Evolutionary conservation across 1,140 invertebrate genomes (phyloP).

Genomic region (Heliconius eleuchia): DNA sequence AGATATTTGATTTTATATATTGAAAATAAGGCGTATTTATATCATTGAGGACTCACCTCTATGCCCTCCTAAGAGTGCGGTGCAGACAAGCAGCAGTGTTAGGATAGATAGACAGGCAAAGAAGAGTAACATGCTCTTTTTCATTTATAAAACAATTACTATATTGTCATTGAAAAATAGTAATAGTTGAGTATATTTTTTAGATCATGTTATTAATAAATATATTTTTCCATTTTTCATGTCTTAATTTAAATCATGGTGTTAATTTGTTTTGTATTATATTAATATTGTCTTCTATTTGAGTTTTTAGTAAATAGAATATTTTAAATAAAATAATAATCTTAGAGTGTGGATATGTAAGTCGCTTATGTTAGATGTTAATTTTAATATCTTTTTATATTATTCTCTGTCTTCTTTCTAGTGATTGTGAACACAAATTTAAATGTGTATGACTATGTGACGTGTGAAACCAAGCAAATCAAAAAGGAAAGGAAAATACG

Average conservation of each 20-base stretch:
- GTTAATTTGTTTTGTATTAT: neutral
- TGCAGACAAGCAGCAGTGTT: conserved; percentile 73
- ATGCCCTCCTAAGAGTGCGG: conserved; percentile 75
- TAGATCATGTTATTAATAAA: neutral
- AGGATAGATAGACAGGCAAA: conserved; percentile 74
- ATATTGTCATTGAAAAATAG: neutral
- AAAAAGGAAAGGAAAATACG: neutral
- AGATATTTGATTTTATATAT: neutral
- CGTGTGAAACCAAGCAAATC: neutral
- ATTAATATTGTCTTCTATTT: neutral
- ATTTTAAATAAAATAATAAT: neutral
- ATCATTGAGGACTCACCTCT: conserved; percentile 64
- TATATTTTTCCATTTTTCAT: neutral
- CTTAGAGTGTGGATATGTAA: neutral
- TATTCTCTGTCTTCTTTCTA: neutral
- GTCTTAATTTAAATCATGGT: neutral
- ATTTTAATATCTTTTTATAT: neutral
- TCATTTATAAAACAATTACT: conserved; percentile 8
- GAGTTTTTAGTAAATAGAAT: neutral
- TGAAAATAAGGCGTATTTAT: conserved; percentile 20
- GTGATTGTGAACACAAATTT: neutral
- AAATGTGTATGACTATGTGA: neutral
- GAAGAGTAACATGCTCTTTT: conserved; percentile 53
- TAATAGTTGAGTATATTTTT: neutral
- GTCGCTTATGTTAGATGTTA: neutral